Base-by-base conservation (phyloP, 2,113 vertebrate genomes). In the Taurulus bubalis region DNA sequence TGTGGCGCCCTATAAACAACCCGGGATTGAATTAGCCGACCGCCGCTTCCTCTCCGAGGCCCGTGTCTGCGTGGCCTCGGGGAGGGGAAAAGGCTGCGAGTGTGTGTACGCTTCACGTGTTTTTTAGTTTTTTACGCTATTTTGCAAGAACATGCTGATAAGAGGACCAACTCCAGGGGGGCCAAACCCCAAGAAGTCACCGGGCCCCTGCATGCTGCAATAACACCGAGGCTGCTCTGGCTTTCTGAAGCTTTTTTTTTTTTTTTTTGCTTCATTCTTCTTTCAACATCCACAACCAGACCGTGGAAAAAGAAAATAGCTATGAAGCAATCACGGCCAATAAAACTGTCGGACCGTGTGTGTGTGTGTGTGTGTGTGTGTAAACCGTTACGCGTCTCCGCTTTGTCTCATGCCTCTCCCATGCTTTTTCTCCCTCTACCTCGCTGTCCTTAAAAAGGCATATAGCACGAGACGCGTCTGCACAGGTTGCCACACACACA, bases 371-470 rank as follows among this genome's bases (percentile, higher is more conserved):
- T 15, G 42, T 45, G 12, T 45, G 14, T 15, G 12, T 45, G 42
- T 45, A 85, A 90, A 92, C 83, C 60, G 26, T 77, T 40, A 42
- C 78, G 58, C 42, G 42, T 79, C 70, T 71, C 62, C 47, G 49
- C 75, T 55, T 60, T 45, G 36, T 75, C 71, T 82, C 73, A 15
- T 26, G 45, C 51, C 16, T 9, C 49, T 47, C 30, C 63, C 49
- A 47, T 65, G 36, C 36, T 38, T 28, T 67, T 58, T 16, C 15
- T 32, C 14, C 32, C 28, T 5, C 18, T 15, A 28, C 42, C 32
- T 56, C 84, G 49, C 72, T 30, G 40, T 55, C 30, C 90, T 83
- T 91, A 90, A 90, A 93, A 93, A 93, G 92, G 89, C 90, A 90
- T 73, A n/a, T 15, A 64, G 51, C 22, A 42, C n/a, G 0, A n/a